phyloP scores from a whole-genome alignment of 35 echinoderm and acorn worm species.

The Heliocidaris erythrogramma region DNA sequence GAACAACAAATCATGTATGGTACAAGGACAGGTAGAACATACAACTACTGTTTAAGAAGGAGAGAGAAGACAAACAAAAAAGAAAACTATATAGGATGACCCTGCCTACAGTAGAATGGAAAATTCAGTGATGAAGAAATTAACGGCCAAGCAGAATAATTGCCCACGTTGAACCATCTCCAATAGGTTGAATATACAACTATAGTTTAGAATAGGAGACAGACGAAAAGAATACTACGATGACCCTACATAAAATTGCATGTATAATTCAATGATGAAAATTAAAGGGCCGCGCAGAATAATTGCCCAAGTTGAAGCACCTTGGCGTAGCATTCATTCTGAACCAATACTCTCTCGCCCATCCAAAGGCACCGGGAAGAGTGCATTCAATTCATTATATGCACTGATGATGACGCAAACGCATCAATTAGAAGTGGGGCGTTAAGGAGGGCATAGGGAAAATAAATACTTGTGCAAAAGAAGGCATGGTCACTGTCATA shows the following conservation, averaged over 20 bases:
- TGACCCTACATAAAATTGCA: background rate
- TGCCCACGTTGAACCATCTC: no score
- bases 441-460: background rate
- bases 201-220: background rate
- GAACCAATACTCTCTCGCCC: background rate
- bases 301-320: background rate
- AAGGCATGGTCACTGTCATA: constrained; percentile 25
- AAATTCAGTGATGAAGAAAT: no score
- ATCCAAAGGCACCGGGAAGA: background rate
- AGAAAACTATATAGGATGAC: no score
- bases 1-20: no score
- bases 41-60: no score
- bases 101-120: no score
- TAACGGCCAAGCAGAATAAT: no score
- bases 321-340: background rate
- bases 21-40: no score
- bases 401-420: constrained; percentile 35
- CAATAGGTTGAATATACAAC: no score
- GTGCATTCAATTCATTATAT: constrained; percentile 41
- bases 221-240: background rate
- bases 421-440: constrained; percentile 41
- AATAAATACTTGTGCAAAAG: background rate
- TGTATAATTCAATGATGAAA: background rate
- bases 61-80: no score
- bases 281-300: background rate